These are phyloP conservation scores for Serripes groenlandicus DNA, from an alignment of 2,888 invertebrate species.

Conservation along the genomic window DNA sequence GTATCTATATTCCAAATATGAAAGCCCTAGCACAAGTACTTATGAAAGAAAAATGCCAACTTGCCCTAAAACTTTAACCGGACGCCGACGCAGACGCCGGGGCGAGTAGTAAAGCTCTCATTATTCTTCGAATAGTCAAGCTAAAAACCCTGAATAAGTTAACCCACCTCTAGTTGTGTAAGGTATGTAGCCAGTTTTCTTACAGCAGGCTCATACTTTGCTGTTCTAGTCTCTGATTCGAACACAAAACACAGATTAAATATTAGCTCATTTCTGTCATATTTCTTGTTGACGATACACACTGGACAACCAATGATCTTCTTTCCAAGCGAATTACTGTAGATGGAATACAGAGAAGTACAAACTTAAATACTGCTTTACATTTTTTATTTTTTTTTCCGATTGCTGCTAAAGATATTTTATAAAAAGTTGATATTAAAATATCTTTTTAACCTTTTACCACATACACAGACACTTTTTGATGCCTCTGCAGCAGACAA, in stretches of 20 bases:
- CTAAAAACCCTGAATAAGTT: no score
- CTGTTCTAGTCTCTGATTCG: constrained; percentile 94
- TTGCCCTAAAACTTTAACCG: no score
- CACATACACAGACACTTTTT: no score
- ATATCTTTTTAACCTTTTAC: no score
- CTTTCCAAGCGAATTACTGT: constrained; percentile 91
- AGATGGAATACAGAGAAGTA: no score
- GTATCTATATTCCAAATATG: no score
- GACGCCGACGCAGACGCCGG: no score
- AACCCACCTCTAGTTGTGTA: constrained; percentile 88
- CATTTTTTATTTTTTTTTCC: neutral
- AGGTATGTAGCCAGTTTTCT: constrained; percentile 97
- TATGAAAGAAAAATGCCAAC: no score
- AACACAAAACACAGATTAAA: constrained; percentile 98
- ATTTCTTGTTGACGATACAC: constrained; percentile 94
- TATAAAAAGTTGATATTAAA: neutral
- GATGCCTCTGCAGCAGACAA: no score
- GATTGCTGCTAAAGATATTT: neutral
- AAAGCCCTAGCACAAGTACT: no score
- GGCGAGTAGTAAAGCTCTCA: no score
- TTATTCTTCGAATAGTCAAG: no score
- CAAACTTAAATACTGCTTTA: neutral
- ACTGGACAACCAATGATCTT: constrained; percentile 98
- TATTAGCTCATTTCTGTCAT: constrained; percentile 96
- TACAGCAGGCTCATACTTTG: constrained; percentile 97